phyloP scores from a whole-genome alignment of 35 echinoderm and acorn worm genomes.

The Stichopus chloronotus region DNA sequence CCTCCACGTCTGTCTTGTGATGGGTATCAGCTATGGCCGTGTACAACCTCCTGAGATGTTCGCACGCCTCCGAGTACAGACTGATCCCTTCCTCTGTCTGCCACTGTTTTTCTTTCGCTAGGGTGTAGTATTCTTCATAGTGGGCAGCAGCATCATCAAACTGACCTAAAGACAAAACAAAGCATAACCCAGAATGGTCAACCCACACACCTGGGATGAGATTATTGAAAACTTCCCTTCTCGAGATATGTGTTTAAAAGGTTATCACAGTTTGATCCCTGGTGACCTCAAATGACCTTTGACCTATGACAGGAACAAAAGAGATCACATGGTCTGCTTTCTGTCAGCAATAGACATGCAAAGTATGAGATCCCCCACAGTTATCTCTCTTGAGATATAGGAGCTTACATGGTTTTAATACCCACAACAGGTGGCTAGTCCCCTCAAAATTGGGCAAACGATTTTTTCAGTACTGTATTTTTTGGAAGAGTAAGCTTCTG shows the following conservation, averaged over 20 bases:
- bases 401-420: too few relatives aligned
- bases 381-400: too few relatives aligned
- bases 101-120: constrained; percentile 72
- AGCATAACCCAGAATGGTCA: neutral
- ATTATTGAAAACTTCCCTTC: too few relatives aligned
- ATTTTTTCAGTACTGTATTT: too few relatives aligned
- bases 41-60: constrained; percentile 87
- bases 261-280: neutral
- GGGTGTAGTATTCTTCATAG: constrained; percentile 89
- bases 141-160: constrained; percentile 74
- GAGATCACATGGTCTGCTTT: too few relatives aligned
- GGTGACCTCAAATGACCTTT: too few relatives aligned
- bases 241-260: neutral
- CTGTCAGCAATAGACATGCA: too few relatives aligned
- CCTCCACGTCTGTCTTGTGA: constrained; percentile 59
- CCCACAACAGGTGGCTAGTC: too few relatives aligned
- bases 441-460: too few relatives aligned
- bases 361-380: too few relatives aligned
- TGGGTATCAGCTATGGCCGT: constrained; percentile 84
- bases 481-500: too few relatives aligned
- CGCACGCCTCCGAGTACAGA: constrained; percentile 84
- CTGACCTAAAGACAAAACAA: constrained; percentile 64
- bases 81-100: constrained; percentile 64
- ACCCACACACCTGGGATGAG: neutral
- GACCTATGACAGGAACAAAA: too few relatives aligned